Percentiles rank a stretch among this genome's conserved stretches.
These are phyloP conservation scores for Montipora efflorescens DNA, from an alignment of 64 coral and sea anemone genomes.

Conservation along the genomic window DNA sequence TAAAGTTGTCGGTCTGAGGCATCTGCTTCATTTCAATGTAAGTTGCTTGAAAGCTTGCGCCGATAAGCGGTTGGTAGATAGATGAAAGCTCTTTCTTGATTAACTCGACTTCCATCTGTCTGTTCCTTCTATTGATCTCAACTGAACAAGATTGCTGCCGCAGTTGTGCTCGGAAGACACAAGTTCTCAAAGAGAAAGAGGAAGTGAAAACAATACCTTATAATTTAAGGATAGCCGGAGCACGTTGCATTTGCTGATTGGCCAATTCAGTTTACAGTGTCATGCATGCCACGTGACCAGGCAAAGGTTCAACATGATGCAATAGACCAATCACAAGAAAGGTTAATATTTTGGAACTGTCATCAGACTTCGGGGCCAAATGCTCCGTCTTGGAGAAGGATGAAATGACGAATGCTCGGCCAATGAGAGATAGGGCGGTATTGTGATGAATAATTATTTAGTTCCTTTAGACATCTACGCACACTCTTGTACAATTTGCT, in stretches of 20 bases:
- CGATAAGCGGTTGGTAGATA: neutral
- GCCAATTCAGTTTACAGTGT: no score
- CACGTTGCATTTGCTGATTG: neutral
- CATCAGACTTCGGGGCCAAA: no score
- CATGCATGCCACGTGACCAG: neutral
- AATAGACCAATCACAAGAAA: no score
- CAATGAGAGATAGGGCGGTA: no score
- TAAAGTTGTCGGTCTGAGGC: constrained; percentile 1
- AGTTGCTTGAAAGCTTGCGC: neutral
- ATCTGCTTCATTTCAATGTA: neutral
- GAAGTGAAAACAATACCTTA: neutral
- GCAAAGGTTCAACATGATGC: no score
- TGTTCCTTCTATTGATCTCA: neutral
- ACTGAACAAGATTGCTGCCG: neutral
- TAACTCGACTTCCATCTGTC: no score
- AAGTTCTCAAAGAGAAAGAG: neutral
- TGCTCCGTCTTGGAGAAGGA: no score
- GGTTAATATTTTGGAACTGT: no score
- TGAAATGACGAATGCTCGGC: no score
- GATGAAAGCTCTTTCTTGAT: neutral
- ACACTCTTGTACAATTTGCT: no score
- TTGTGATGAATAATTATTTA: no score
- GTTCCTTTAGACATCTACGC: no score
- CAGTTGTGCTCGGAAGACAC: neutral
- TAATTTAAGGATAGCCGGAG: neutral